Conservation (phyloP, 2,113 vertebrate genomes). For the Dendropsophus ebraccatus region DNA sequence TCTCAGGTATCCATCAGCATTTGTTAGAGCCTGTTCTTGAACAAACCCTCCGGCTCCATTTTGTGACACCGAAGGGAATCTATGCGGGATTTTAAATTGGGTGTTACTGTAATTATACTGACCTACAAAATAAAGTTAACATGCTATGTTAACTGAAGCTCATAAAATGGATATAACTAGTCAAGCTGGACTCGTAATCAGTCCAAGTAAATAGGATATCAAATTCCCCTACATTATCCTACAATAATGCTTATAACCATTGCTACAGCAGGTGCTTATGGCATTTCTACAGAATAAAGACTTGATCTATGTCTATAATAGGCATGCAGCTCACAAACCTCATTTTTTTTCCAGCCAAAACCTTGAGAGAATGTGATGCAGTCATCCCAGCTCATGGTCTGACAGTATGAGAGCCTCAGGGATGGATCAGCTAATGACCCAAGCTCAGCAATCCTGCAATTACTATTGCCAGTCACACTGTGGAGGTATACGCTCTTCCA, state of each 20-base stretch:
- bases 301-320: background rate
- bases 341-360: background rate
- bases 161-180: background rate
- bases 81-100: too few species aligned
- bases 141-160: background rate
- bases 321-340: background rate
- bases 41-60: too few species aligned
- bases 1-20: too few species aligned
- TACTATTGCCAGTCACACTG: slow-evolving; percentile 1
- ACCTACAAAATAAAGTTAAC: too few species aligned
- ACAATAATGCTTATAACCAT: background rate
- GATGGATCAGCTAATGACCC: slow-evolving; percentile 20
- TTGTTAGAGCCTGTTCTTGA: too few species aligned
- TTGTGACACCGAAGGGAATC: too few species aligned
- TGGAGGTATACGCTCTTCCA: background rate
- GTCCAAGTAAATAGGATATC: background rate
- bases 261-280: background rate
- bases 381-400: slow-evolving; percentile 4
- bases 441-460: background rate
- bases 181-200: background rate
- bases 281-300: background rate
- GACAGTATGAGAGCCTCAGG: background rate
- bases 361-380: background rate
- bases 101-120: too few species aligned
- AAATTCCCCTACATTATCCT: background rate